phyloP scores from a whole-genome alignment of 2,888 invertebrate genomes.

The Orchesella flavescens region DNA sequence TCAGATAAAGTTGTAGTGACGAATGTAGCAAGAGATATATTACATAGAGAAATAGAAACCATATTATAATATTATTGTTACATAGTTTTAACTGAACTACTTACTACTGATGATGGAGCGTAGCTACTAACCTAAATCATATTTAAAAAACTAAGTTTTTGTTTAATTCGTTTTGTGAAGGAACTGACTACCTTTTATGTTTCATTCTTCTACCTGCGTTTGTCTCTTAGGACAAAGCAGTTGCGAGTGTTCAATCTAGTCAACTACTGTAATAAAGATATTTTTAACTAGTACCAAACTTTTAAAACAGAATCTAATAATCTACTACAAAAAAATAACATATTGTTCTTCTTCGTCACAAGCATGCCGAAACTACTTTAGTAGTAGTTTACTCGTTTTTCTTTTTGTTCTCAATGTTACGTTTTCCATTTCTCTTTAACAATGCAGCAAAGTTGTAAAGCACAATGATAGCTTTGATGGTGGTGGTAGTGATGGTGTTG shows the following conservation, averaged over 20 bases:
- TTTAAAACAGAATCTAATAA: not conserved
- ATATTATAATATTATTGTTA: too few relatives aligned
- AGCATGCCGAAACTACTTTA: too few relatives aligned
- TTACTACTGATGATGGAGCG: too few relatives aligned
- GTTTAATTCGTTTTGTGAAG: slow-evolving; percentile 26
- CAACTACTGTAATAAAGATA: slow-evolving; percentile 45
- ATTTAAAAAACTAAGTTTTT: too few relatives aligned
- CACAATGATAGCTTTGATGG: slow-evolving; percentile 12
- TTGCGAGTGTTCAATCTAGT: slow-evolving; percentile 72
- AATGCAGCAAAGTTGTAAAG: slow-evolving; percentile 41
- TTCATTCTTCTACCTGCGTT: slow-evolving; percentile 56
- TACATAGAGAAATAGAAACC: too few relatives aligned
- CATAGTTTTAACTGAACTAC: too few relatives aligned
- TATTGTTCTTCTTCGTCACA: not conserved
- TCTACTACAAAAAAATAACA: not conserved
- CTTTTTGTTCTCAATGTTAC: not conserved
- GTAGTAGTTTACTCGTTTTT: too few relatives aligned
- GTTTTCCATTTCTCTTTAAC: too few relatives aligned
- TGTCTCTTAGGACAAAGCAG: slow-evolving; percentile 63
- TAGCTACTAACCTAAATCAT: too few relatives aligned
- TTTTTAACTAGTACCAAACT: slow-evolving; percentile 8
- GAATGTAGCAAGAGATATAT: too few relatives aligned
- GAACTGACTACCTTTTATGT: slow-evolving; percentile 56
- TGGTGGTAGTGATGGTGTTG: too few relatives aligned
- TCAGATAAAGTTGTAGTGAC: too few relatives aligned